These are phyloP conservation scores for Boleophthalmus pectinirostris DNA, from an alignment of 2,113 vertebrate genomes.

Conservation along the genomic window DNA sequence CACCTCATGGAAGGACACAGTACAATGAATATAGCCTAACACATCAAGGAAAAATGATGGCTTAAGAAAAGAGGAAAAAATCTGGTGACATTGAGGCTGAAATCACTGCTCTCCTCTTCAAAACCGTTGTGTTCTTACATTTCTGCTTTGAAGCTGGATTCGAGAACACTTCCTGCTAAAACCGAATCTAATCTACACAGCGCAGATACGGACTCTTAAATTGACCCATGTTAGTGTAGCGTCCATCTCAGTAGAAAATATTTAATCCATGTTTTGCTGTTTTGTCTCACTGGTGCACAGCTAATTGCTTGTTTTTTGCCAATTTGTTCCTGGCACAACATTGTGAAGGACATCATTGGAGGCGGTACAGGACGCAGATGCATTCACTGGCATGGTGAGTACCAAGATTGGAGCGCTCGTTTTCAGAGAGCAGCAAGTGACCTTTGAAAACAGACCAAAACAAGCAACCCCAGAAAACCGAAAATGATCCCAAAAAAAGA, in stretches of 20 bases:
- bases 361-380: slow-evolving; percentile 33
- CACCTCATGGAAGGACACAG: slow-evolving; percentile 41
- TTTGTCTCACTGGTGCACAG: slow-evolving; percentile 42
- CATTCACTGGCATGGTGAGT: slow-evolving; percentile 31
- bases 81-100: slow-evolving; percentile 5
- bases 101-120: not conserved
- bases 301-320: slow-evolving; percentile 66
- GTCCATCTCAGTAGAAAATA: slow-evolving; percentile 45
- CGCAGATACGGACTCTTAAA: slow-evolving; percentile 40
- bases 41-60: slow-evolving; percentile 30
- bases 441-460: not conserved
- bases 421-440: not conserved
- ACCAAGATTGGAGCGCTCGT: slow-evolving; percentile 22
- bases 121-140: not conserved
- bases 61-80: not conserved
- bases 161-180: slow-evolving; percentile 25
- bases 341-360: slow-evolving; percentile 61
- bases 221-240: slow-evolving; percentile 41
- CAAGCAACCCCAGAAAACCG: no score
- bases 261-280: slow-evolving; percentile 58
- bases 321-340: slow-evolving; percentile 23
- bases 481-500: not conserved
- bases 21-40: slow-evolving; percentile 8
- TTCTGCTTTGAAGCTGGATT: slow-evolving; percentile 32
- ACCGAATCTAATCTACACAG: slow-evolving; percentile 36